Conservation (phyloP, 92 coral and sea anemone genomes). For the Parazoanthus swiftii region DNA sequence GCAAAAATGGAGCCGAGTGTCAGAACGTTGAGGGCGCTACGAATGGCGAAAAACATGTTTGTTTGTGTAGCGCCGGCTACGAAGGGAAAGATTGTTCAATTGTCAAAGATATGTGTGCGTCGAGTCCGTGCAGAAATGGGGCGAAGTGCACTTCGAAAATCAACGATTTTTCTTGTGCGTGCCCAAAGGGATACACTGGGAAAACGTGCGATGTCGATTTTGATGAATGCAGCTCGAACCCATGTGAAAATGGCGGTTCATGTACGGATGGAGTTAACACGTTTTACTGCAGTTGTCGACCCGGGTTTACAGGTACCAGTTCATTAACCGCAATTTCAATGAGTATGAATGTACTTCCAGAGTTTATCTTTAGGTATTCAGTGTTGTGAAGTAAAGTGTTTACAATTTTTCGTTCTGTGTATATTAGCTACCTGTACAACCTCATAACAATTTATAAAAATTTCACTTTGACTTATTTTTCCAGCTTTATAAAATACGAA, state of each 20-base stretch:
- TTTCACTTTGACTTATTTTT: neutral
- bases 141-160: conserved; percentile 79
- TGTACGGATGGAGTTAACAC: conserved; percentile 74
- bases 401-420: neutral
- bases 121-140: conserved; percentile 80
- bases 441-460: too few species aligned
- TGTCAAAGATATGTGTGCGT: conserved; percentile 84
- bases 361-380: conserved; percentile 23
- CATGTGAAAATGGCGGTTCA: conserved; percentile 79
- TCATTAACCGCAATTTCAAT: neutral
- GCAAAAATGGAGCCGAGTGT: conserved; percentile 84
- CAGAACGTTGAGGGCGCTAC: conserved; percentile 63
- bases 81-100: conserved; percentile 87
- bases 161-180: conserved; percentile 82
- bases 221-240: conserved; percentile 80
- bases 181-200: conserved; percentile 86
- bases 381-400: neutral
- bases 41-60: conserved; percentile 64
- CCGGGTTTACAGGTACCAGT: conserved; percentile 87
- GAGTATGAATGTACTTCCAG: neutral
- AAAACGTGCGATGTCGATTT: conserved; percentile 74
- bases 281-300: conserved; percentile 71
- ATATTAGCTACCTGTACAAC: neutral
- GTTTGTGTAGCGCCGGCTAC: conserved; percentile 84
- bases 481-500: neutral